A percentile compares a stretch with the other conserved stretches of the same genome.
Conservation (phyloP, 2,888 invertebrate species). For the Notodonta dromedarius region DNA sequence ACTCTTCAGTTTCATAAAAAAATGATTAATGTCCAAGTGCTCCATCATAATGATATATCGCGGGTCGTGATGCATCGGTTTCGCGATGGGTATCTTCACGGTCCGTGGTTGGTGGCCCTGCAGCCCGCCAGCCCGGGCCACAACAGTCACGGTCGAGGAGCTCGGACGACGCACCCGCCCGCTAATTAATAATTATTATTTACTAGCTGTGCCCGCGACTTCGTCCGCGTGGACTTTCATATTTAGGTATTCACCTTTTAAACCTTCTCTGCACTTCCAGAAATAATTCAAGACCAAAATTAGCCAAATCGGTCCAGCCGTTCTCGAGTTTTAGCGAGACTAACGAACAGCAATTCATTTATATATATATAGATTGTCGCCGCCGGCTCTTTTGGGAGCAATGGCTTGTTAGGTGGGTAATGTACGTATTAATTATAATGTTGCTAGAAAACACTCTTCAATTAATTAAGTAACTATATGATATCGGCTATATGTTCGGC, state of each 20-base stretch:
- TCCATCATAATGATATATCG: background rate
- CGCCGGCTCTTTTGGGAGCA: slow-evolving; percentile 5
- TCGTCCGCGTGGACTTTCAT: too few species aligned
- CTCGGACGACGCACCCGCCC: slow-evolving; percentile 26
- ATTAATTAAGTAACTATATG: too few species aligned
- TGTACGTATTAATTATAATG: background rate
- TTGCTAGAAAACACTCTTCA: background rate
- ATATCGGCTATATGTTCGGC: too few species aligned
- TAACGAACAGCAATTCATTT: too few species aligned
- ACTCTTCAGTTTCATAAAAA: background rate
- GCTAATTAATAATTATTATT: slow-evolving; percentile 27
- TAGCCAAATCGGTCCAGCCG: too few species aligned
- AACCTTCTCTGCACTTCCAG: too few species aligned
- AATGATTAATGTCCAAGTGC: background rate
- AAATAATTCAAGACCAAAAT: too few species aligned
- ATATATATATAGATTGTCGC: too few species aligned
- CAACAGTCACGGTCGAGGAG: slow-evolving; percentile 29
- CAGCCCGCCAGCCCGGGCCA: slow-evolving; percentile 16
- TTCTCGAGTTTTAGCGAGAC: too few species aligned
- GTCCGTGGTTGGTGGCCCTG: slow-evolving; percentile 21
- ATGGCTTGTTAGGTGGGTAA: background rate
- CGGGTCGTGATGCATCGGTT: background rate
- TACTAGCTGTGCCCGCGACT: too few species aligned
- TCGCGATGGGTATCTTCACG: slow-evolving; percentile 33
- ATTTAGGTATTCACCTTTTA: too few species aligned